Conservation (phyloP, 2,797 vertebrate genomes). For the Knipowitschia caucasica region DNA sequence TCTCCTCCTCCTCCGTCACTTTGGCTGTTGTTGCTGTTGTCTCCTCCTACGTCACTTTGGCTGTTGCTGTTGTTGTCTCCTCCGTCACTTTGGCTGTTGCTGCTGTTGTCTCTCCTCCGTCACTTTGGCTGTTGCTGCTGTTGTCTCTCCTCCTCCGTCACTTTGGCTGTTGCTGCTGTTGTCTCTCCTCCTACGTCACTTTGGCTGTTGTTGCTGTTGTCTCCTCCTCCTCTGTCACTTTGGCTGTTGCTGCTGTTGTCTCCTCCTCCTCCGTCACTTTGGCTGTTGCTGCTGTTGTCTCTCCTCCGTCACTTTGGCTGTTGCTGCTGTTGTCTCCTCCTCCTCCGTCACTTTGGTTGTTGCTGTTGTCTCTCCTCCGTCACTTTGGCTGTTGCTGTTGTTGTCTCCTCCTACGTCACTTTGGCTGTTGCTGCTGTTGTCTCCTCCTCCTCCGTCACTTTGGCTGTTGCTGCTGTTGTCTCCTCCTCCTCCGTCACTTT, state of each 20-base stretch:
- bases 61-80: constrained; percentile 13
- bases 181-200: constrained; percentile 8
- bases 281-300: constrained; percentile 8
- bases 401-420: too few relatives aligned
- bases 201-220: constrained; percentile 7
- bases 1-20: constrained; percentile 10
- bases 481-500: constrained; percentile 8
- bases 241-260: constrained; percentile 6
- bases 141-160: constrained; percentile 11
- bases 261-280: constrained; percentile 8
- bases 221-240: constrained; percentile 8
- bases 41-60: constrained; percentile 9
- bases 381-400: too few relatives aligned
- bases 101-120: constrained; percentile 12
- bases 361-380: constrained; percentile 14
- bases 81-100: constrained; percentile 1
- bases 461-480: constrained; percentile 6
- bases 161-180: constrained; percentile 6
- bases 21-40: constrained; percentile 7
- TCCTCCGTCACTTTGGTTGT: constrained; percentile 1
- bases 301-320: constrained; percentile 3
- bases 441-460: constrained; percentile 8
- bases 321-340: constrained; percentile 13
- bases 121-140: not conserved
- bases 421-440: constrained; percentile 7